Evolutionary conservation across 2,797 vertebrate species (phyloP).

Genomic region (Pangasius mekongensis): DNA sequence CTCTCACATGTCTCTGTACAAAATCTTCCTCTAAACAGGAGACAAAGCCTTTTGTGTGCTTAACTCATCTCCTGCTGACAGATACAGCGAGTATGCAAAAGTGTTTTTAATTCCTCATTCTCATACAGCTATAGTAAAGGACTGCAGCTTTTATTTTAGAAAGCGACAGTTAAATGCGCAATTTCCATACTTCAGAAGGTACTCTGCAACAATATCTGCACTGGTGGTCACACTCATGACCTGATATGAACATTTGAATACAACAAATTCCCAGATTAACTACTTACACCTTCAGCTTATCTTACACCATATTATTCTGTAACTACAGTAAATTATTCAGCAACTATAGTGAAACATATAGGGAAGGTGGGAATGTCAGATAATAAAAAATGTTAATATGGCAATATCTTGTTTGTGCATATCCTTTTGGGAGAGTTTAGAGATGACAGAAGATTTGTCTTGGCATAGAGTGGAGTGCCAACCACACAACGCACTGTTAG

Average conservation of each 20-base stretch:
- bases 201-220: background rate
- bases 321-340: background rate
- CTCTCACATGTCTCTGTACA: background rate
- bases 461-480: background rate
- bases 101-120: constrained; percentile 26
- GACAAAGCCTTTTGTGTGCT: constrained; percentile 46
- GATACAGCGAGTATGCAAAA: constrained; percentile 37
- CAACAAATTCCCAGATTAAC: background rate
- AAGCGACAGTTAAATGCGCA: background rate
- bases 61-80: background rate
- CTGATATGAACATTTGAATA: background rate
- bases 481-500: background rate
- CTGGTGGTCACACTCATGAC: background rate
- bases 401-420: background rate
- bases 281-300: background rate
- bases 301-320: background rate
- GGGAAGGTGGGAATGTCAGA: background rate
- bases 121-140: background rate
- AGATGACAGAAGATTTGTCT: background rate
- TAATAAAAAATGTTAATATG: background rate
- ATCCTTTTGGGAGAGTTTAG: background rate
- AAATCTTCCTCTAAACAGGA: constrained; percentile 29
- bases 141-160: background rate
- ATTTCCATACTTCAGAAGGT: background rate
- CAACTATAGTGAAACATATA: background rate